phyloP scores from a whole-genome alignment of 2,888 invertebrate genomes.

The Harpalus rubripes region DNA sequence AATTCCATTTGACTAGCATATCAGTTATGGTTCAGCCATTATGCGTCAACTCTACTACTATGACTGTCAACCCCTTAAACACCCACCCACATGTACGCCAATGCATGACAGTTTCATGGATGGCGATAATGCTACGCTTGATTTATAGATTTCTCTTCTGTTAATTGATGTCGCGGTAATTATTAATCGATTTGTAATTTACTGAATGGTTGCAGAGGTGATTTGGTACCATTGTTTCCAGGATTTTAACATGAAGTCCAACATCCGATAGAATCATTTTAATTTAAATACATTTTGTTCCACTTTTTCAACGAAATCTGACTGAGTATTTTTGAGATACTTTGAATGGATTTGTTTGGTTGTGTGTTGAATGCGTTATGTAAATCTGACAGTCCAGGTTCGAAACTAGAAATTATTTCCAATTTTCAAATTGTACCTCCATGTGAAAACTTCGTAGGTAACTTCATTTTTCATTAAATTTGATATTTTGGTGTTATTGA shows the following conservation, averaged over 20 bases:
- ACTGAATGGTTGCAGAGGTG: constrained; percentile 25
- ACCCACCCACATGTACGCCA: constrained; percentile 18
- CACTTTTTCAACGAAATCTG: too few species aligned
- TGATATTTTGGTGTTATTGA: too few species aligned
- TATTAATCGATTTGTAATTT: constrained; percentile 52
- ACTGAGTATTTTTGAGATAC: too few species aligned
- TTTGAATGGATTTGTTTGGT: too few species aligned
- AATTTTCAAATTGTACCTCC: too few species aligned
- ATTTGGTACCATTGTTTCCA: constrained; percentile 8
- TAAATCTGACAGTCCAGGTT: too few species aligned
- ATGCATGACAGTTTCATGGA: constrained; percentile 37
- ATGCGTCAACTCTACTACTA: constrained; percentile 21
- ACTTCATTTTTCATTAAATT: too few species aligned
- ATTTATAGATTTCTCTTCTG: constrained; percentile 19
- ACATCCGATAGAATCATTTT: too few species aligned
- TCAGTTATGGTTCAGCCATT: constrained; percentile 16
- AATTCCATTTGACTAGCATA: constrained; percentile 8
- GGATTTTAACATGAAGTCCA: background rate
- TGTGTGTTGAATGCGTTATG: too few species aligned
- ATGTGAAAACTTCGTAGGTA: too few species aligned
- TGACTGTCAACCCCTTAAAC: background rate
- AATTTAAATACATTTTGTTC: too few species aligned
- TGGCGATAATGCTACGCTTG: constrained; percentile 12
- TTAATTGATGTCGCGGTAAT: constrained; percentile 40
- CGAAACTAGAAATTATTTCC: too few species aligned